These are phyloP conservation scores for Ibycter americanus DNA, from an alignment of 2,797 vertebrate genomes.

Conservation along the genomic window DNA sequence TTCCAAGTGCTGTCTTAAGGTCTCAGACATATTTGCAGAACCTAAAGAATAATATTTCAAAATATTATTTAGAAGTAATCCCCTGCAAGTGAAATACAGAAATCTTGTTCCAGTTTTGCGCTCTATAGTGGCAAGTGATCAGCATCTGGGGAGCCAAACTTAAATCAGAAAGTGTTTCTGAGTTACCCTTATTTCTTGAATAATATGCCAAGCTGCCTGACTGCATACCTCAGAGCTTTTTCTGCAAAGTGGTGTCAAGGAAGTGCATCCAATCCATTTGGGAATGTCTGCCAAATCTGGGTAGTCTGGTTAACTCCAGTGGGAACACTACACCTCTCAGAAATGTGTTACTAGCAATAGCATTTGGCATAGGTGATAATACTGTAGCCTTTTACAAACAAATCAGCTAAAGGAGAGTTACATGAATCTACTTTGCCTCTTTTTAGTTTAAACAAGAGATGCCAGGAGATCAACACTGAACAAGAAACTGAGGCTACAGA, in stretches of 20 bases:
- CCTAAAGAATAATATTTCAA: not conserved
- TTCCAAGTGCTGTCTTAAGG: not conserved
- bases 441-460: not conserved
- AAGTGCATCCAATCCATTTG: not conserved
- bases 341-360: not conserved
- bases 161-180: not conserved
- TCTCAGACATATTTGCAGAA: not conserved
- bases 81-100: not conserved
- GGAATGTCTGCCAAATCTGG: not conserved
- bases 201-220: not conserved
- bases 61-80: not conserved
- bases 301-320: not conserved
- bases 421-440: not conserved
- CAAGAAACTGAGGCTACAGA: not conserved
- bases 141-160: not conserved
- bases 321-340: not conserved
- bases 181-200: not conserved
- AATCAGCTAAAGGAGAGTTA: not conserved
- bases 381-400: not conserved
- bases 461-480: not conserved
- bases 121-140: not conserved
- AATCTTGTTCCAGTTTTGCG: not conserved
- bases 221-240: not conserved
- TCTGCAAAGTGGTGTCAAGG: not conserved
- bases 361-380: not conserved